Base-by-base conservation (phyloP, 1,140 invertebrate genomes). In the Macrocentrus cingulum region DNA sequence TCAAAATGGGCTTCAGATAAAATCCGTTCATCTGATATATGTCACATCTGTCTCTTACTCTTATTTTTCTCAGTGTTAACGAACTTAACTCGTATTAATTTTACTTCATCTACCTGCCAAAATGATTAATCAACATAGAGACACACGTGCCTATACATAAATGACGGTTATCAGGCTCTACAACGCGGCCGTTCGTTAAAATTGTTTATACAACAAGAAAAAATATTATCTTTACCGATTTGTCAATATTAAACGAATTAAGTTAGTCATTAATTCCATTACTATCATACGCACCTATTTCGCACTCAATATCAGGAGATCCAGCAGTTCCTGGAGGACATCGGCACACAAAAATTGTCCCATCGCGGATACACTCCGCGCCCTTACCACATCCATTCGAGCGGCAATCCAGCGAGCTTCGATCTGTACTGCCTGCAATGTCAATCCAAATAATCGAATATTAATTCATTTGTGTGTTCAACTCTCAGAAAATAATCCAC, bases 351-450 rank as follows among this genome's bases (percentile, higher is more conserved):
- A 92, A 94, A 67, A 86, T 85, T 56, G 87, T 87, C 60, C 87
- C 85, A 76, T 90, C 87, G 36, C 86, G 82, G 57, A 92, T 84
- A 72, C 92, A 94, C 72, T 90, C 85, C 0, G 91, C 91, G 51
- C 87, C 88, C 66, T 87, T 85, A 52, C 90, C 91, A 78, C 92
- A 95, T 46, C 91, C 91, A 18, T 84, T 84, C 3, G 88, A 89
- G 50, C 91, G 84, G 75, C 92, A 95, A 70, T 95, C 91, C 19
- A 85, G 50, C 52, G 84, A 76, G 65, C 84, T 86, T 63, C 79
- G 80, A 69, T 87, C 86, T 63, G 81, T 72, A 52, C 82, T 83
- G 80, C 88, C 88, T 90, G 63, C 70, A 64, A 56, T 49, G n/a
- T 56, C 36, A 67, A 16, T 51, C 15, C 34, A 48, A 46, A 32